Evolutionary conservation across 2,797 vertebrate species (phyloP).

Genomic region (Pangasius sanitwongsei): DNA sequence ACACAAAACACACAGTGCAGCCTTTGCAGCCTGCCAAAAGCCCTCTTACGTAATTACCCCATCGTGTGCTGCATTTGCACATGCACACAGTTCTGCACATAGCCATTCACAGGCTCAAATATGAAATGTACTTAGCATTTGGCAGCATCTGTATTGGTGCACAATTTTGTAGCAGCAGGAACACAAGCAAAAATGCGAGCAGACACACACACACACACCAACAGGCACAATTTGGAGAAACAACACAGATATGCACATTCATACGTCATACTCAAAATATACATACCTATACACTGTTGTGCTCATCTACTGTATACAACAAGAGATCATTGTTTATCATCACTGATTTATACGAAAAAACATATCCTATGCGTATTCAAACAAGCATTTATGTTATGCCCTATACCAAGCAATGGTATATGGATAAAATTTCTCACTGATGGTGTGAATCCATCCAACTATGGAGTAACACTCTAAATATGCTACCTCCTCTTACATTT

Average conservation of each 20-base stretch:
- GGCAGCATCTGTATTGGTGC: slow-evolving; percentile 11
- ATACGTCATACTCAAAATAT: not conserved
- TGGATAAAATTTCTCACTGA: not conserved
- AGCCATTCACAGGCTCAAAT: not conserved
- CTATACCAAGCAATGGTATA: not conserved
- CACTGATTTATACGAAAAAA: not conserved
- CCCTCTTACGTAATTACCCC: slow-evolving; percentile 59
- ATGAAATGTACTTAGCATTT: not conserved
- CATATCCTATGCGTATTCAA: not conserved
- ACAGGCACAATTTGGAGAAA: too few species aligned
- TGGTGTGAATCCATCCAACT: not conserved
- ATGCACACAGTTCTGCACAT: slow-evolving; percentile 28
- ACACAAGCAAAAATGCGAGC: slow-evolving; percentile 6
- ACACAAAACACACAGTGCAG: slow-evolving; percentile 45
- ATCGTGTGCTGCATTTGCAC: slow-evolving; percentile 44
- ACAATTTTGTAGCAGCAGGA: slow-evolving; percentile 24
- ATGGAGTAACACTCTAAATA: not conserved
- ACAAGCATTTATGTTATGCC: not conserved
- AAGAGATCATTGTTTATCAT: not conserved
- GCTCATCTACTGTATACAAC: not conserved
- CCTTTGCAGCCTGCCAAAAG: slow-evolving; percentile 40
- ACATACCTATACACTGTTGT: not conserved
- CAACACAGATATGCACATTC: too few species aligned
- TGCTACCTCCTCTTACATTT: not conserved
- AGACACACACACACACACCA: not conserved